These are phyloP conservation scores for Chionoecetes opilio DNA, from an alignment of 1,140 invertebrate species.

Conservation along the genomic window DNA sequence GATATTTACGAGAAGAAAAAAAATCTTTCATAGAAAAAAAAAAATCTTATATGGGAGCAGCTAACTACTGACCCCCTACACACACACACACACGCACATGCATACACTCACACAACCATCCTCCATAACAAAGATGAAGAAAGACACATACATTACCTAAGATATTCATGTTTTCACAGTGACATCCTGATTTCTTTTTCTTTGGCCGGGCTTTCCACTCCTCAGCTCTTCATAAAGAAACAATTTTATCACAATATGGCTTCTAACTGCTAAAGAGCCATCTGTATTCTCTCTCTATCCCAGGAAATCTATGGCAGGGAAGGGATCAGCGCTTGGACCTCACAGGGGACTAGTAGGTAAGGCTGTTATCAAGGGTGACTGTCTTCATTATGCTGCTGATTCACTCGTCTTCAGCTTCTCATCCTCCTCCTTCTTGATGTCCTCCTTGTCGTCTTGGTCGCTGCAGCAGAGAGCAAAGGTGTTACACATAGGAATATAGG, in stretches of 20 bases:
- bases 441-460: constrained; percentile 75
- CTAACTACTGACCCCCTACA: not conserved
- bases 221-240: not conserved
- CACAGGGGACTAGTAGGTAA: constrained; percentile 31
- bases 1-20: not conserved
- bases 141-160: not conserved
- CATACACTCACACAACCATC: not conserved
- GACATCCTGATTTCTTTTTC: no score
- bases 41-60: not conserved
- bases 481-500: no score
- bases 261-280: not conserved
- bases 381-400: constrained; percentile 69
- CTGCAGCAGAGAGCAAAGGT: constrained; percentile 47
- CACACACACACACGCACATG: constrained; percentile 16
- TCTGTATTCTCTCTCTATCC: not conserved
- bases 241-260: not conserved
- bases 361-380: constrained; percentile 68
- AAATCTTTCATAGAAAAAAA: not conserved
- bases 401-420: constrained; percentile 73
- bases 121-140: not conserved
- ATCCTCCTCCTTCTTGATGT: constrained; percentile 71
- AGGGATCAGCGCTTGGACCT: not conserved
- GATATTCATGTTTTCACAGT: no score
- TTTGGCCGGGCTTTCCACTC: not conserved
- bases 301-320: not conserved